A percentile compares a stretch with the other conserved stretches of the same genome.
Evolutionary conservation across 30 jellyfish, hydroid and myxozoan genomes (phyloP).

Genomic region (Nemopilema nomurai): DNA sequence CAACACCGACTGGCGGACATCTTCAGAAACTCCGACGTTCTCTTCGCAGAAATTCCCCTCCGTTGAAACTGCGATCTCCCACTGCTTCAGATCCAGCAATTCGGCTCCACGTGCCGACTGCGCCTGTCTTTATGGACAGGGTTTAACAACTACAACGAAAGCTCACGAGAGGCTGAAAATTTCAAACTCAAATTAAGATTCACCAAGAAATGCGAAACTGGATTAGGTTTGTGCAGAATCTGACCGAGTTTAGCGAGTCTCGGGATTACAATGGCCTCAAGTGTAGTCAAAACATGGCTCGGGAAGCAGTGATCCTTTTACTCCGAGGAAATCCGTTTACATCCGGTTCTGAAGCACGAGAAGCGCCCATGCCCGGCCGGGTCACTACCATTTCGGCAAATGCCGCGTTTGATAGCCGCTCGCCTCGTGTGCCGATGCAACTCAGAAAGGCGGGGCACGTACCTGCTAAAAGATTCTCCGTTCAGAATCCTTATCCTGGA

Average conservation of each 20-base stretch:
- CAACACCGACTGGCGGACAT: background rate
- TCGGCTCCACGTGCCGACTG: background rate
- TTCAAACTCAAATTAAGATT: too few species aligned
- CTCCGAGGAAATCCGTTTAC: conserved; percentile 52
- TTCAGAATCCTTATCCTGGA: too few species aligned
- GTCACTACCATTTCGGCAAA: conserved; percentile 31
- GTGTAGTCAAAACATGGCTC: conserved; percentile 32
- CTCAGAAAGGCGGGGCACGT: too few species aligned
- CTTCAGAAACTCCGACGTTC: background rate
- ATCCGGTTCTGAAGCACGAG: conserved; percentile 58
- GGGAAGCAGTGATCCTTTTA: conserved; percentile 45
- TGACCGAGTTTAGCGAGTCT: background rate
- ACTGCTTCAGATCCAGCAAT: background rate
- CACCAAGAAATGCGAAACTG: background rate
- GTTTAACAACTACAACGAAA: too few species aligned
- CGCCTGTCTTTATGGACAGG: background rate
- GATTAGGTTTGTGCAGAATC: background rate
- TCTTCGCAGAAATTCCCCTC: background rate
- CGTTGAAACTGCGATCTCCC: background rate
- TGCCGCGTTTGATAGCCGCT: background rate
- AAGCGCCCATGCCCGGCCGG: conserved; percentile 5
- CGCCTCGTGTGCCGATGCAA: too few species aligned
- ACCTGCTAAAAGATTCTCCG: too few species aligned
- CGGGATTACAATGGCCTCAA: background rate
- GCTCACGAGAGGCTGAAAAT: too few species aligned